These are phyloP conservation scores for Anneissia japonica DNA, from an alignment of 35 echinoderm and acorn worm species.

Conservation along the genomic window DNA sequence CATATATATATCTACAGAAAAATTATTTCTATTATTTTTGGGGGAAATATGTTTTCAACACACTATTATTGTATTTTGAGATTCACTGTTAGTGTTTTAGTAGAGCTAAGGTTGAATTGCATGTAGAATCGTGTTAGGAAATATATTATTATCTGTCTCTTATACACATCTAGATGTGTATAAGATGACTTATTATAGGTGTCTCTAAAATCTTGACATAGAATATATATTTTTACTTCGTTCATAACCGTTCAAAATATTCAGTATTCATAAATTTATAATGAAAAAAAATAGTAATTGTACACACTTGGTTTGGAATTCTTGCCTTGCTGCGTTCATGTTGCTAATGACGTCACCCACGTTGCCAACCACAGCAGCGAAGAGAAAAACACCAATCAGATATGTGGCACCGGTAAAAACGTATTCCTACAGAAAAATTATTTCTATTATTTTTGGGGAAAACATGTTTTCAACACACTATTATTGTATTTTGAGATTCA, in stretches of 20 bases:
- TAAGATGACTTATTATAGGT: no score
- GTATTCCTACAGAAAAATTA: conserved; percentile 56
- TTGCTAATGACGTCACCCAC: conserved; percentile 99
- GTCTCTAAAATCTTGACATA: no score
- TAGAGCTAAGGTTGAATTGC: no score
- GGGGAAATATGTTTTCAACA: neutral
- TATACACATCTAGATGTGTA: no score
- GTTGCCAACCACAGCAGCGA: conserved; percentile 95
- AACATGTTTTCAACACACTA: neutral
- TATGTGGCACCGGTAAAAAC: conserved; percentile 84
- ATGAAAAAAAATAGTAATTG: no score
- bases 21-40: neutral
- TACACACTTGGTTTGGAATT: conserved; percentile 83
- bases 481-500: neutral
- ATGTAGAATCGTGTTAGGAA: no score
- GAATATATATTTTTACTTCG: no score
- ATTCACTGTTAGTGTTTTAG: neutral
- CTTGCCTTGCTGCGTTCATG: conserved; percentile 98
- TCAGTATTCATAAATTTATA: neutral
- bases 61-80: neutral
- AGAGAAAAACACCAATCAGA: conserved; percentile 91
- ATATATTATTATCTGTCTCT: no score
- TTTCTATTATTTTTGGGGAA: neutral
- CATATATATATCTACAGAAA: conserved; percentile 72
- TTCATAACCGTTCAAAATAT: neutral